Conservation (phyloP, 2,113 vertebrate genomes). For the Neoarius graeffei region DNA sequence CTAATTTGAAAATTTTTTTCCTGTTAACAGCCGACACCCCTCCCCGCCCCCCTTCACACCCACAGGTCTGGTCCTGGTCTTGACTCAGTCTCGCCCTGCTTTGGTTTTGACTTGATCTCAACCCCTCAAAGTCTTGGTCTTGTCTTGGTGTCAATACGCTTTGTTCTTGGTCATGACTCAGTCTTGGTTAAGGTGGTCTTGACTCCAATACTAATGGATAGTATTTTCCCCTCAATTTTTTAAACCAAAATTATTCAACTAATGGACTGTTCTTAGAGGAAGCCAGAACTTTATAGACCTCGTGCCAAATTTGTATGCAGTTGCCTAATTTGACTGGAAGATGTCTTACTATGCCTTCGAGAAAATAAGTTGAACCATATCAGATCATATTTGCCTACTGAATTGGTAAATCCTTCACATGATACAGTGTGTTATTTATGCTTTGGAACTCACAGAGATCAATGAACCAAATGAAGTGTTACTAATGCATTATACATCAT, state of each 20-base stretch:
- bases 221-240: slow-evolving; percentile 1
- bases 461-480: not conserved
- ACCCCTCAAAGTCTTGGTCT: too few species aligned
- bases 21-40: too few species aligned
- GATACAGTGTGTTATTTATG: not conserved
- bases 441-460: not conserved
- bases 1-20: too few species aligned
- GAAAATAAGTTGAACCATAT: slow-evolving; percentile 45
- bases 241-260: slow-evolving; percentile 35
- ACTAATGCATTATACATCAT: not conserved
- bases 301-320: not conserved
- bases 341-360: not conserved
- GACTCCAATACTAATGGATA: not conserved
- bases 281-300: slow-evolving; percentile 46
- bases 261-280: slow-evolving; percentile 54
- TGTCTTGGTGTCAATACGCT: too few species aligned
- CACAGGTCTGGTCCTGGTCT: too few species aligned
- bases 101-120: too few species aligned
- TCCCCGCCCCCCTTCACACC: too few species aligned
- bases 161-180: too few species aligned
- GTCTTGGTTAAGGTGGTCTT: too few species aligned
- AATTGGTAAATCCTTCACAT: not conserved
- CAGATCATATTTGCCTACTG: not conserved
- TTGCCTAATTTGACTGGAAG: not conserved
- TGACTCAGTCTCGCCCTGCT: too few species aligned